A percentile compares a stretch with the other conserved stretches of the same genome.
These are phyloP conservation scores for Marcusenius ussheri DNA, from an alignment of 2,113 vertebrate species.

Conservation along the genomic window DNA sequence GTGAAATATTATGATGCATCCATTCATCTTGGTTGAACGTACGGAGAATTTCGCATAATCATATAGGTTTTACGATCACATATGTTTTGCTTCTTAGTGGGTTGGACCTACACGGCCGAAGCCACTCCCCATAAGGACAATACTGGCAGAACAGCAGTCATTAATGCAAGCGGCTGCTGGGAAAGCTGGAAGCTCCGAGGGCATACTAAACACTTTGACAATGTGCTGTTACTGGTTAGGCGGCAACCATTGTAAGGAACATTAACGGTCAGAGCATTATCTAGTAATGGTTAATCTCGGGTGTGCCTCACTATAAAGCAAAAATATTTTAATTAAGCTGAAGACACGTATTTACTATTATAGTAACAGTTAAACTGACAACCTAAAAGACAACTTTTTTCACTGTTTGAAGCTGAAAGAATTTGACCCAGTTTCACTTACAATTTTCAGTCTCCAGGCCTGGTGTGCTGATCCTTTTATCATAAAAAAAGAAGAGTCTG, in stretches of 20 bases:
- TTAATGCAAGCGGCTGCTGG: neutral
- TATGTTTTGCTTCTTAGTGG: slow-evolving; percentile 37
- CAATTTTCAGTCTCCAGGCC: neutral
- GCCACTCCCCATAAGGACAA: slow-evolving; percentile 26
- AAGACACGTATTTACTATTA: neutral
- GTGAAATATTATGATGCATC: neutral
- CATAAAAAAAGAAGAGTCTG: neutral
- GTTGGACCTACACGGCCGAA: slow-evolving; percentile 13
- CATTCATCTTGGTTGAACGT: neutral
- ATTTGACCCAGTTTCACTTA: neutral
- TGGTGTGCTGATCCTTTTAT: neutral
- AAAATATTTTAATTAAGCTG: neutral
- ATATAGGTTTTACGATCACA: neutral
- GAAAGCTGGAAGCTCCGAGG: neutral
- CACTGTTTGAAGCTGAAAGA: neutral
- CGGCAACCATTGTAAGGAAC: neutral
- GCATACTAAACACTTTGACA: neutral
- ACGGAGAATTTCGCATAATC: neutral
- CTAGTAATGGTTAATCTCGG: neutral
- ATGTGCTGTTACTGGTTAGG: neutral
- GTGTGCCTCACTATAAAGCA: neutral
- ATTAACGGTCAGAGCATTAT: neutral
- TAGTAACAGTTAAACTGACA: neutral
- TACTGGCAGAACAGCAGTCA: slow-evolving; percentile 7
- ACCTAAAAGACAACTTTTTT: neutral